Conservation (phyloP, 2,797 vertebrate genomes). For the Epinephelus awoara region DNA sequence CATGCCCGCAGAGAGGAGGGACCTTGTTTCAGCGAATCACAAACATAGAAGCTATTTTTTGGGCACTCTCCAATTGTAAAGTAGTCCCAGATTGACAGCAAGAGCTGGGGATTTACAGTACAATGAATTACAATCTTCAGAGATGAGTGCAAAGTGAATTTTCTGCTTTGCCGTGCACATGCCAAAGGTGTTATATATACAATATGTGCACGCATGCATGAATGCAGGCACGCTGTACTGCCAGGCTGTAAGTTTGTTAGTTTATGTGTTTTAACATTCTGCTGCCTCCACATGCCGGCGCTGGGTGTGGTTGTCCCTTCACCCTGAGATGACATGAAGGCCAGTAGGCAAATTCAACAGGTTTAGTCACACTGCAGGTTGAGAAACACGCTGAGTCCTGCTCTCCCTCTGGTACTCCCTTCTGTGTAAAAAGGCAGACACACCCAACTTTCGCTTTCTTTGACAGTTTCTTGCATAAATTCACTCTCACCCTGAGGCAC, state of each 20-base stretch:
- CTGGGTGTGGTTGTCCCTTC: conserved; percentile 80
- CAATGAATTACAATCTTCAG: conserved; percentile 18
- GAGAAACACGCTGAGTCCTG: conserved; percentile 77
- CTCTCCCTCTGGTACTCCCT: conserved; percentile 42
- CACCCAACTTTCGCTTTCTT: conserved; percentile 67
- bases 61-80: conserved; percentile 70
- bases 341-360: conserved; percentile 76
- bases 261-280: conserved; percentile 37
- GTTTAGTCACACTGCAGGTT: conserved; percentile 74
- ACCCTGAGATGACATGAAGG: conserved; percentile 69
- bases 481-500: conserved; percentile 29
- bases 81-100: conserved; percentile 66
- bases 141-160: conserved; percentile 1
- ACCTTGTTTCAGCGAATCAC: conserved; percentile 68
- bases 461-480: conserved; percentile 25
- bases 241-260: conserved; percentile 12
- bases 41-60: conserved; percentile 46
- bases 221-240: background rate
- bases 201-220: background rate
- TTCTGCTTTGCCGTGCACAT: background rate
- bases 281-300: conserved; percentile 64
- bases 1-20: conserved; percentile 63
- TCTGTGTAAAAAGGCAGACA: conserved; percentile 52
- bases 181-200: background rate
- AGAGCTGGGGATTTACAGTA: conserved; percentile 27